phyloP scores from a whole-genome alignment of 1,140 invertebrate genomes.

The Dysdera silvatica region DNA sequence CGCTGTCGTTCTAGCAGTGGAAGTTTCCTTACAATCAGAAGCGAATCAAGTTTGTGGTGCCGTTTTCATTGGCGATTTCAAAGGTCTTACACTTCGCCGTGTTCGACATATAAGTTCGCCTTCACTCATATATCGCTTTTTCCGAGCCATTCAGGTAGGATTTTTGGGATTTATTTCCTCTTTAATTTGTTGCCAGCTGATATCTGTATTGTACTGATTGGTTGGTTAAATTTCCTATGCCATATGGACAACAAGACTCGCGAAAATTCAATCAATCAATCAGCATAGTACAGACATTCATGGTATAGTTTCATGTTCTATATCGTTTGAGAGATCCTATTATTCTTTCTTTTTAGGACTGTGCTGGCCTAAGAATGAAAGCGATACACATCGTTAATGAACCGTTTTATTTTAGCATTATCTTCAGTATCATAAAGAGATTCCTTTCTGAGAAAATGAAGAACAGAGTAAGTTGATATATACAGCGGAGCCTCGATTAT shows the following conservation, averaged over 20 bases:
- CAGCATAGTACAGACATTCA: no score
- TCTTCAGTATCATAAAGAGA: slow-evolving; percentile 66
- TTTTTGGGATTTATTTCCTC: no score
- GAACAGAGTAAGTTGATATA: background rate
- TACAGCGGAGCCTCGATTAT: background rate
- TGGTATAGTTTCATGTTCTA: no score
- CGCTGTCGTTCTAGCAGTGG: background rate
- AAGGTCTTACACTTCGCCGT: background rate
- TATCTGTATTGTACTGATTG: no score
- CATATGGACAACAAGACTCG: no score
- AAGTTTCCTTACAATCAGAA: background rate
- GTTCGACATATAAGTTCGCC: background rate
- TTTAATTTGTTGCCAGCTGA: no score
- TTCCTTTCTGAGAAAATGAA: slow-evolving; percentile 53
- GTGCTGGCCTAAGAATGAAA: slow-evolving; percentile 58
- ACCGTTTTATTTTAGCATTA: slow-evolving; percentile 64
- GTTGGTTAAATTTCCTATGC: no score
- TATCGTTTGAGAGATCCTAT: no score
- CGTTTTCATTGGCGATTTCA: background rate
- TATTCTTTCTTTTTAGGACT: slow-evolving; percentile 51
- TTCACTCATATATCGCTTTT: background rate
- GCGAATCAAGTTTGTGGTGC: background rate
- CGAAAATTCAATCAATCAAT: no score
- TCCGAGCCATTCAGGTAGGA: background rate
- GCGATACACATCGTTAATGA: slow-evolving; percentile 69